Percentiles rank a stretch among this genome's conserved stretches.
Evolutionary conservation across 2,113 vertebrate genomes (phyloP).

Genomic region (Regulus satrapa): DNA sequence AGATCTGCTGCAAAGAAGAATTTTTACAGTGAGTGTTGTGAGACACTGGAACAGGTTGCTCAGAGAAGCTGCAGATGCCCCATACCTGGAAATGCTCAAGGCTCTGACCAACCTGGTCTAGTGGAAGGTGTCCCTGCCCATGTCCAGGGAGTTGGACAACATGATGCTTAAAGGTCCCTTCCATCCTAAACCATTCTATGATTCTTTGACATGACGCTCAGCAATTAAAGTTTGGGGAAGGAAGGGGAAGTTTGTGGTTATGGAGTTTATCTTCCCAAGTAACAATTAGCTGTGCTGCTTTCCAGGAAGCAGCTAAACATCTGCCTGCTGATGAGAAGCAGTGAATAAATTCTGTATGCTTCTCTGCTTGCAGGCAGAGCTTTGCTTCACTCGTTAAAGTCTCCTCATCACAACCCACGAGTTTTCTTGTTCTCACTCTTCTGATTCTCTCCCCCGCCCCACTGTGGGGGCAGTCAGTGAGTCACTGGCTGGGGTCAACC

Average conservation of each 20-base stretch:
- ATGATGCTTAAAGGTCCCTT: accelerated
- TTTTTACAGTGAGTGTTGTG: background rate
- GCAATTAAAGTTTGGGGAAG: background rate
- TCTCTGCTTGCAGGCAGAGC: background rate
- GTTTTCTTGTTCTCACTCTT: background rate
- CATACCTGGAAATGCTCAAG: background rate
- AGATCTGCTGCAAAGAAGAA: background rate
- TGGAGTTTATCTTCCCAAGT: background rate
- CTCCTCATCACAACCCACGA: background rate
- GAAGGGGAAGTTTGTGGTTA: background rate
- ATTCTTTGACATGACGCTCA: background rate
- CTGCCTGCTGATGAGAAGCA: background rate
- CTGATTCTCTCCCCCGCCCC: background rate
- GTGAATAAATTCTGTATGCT: background rate
- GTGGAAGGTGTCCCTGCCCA: background rate
- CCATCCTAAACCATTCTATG: background rate
- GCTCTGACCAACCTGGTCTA: background rate
- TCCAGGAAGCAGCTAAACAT: background rate
- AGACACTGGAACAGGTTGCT: background rate
- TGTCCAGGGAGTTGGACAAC: background rate
- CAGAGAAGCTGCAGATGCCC: background rate
- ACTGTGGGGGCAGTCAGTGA: background rate
- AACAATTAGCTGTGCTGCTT: background rate
- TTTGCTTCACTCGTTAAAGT: background rate
- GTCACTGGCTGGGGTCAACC: background rate